Evolutionary conservation across 1,140 invertebrate genomes (phyloP), one percentile per base, ranked within the genome.

Genomic region (Ceratina calcarata): DNA sequence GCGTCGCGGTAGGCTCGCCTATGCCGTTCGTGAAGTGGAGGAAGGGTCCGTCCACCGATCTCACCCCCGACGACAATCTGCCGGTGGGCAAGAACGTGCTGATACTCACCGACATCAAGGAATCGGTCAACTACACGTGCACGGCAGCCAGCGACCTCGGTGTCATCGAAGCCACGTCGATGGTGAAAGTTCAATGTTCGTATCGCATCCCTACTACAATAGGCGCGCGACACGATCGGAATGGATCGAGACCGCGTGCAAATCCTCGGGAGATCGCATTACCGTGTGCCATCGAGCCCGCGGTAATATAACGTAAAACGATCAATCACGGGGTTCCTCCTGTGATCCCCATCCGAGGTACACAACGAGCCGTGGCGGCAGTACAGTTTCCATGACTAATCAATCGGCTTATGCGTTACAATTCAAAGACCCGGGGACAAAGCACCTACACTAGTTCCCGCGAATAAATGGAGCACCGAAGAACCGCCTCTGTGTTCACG

Each of bases 21-120:
- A 99, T 99, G 98, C 99, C 99, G 0, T 96, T 95, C 86, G 98
- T 99, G 65, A 98, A 98, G 92, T 99, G 98, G 98, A 95, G 97
- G 76, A 97, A 97, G 93, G 98, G 95, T 49, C 93, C 95, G 22
- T 95, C 95, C 6, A 95, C 95, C 88, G 97, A 98, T 91, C 91
- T 98, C 24, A 97, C 97, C 0, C 96, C 97, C 0, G 96, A 97
- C 90, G 97, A 98, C 91, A 95, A 97, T 83, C 95, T 97, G 58
- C 96, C 97, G 0, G 95, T 97, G 16, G 97, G 97, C 0, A 95
- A 95, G 62, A 99, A 99, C 93, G 96, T 98, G 0, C 94, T 99
- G 22, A 94, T 95, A 76, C 90, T 99, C 81, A 96, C 94, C 16
- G 96, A 98, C 88, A 97, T 99, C 58, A 95, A 96, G 82, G 97